Conservation (phyloP, 1,140 invertebrate species). For the Chelonus insularis region DNA sequence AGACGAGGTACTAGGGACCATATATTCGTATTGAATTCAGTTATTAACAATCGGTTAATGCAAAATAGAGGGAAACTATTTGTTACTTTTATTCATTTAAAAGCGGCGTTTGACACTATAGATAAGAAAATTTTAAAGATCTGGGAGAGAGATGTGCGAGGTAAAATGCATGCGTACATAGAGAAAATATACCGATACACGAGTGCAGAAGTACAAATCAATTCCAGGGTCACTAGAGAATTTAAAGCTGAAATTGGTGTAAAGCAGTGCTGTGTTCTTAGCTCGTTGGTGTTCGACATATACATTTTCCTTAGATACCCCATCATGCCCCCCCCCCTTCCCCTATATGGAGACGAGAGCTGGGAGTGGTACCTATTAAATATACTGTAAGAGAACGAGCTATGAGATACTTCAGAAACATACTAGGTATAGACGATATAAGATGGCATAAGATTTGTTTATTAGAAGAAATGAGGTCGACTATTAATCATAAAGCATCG, state of each 20-base stretch:
- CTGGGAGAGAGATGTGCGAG: not conserved
- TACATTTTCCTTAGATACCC: not conserved
- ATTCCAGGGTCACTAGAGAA: not conserved
- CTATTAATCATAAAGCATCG: not conserved
- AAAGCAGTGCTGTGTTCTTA: not conserved
- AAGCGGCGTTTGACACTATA: not conserved
- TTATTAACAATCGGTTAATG: too few species aligned
- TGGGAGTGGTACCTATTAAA: not conserved
- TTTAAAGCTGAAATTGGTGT: conserved; percentile 10
- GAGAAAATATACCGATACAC: not conserved
- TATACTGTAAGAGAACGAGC: not conserved
- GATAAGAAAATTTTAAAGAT: not conserved
- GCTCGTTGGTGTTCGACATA: conserved; percentile 6
- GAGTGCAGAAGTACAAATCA: not conserved
- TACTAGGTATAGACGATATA: not conserved
- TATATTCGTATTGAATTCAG: too few species aligned
- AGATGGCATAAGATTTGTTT: conserved; percentile 2
- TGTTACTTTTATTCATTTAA: conserved; percentile 16
- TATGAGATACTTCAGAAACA: not conserved
- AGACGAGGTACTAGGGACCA: too few species aligned
- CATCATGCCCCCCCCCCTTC: not conserved
- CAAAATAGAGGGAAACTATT: too few species aligned
- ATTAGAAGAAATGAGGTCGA: not conserved
- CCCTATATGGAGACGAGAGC: not conserved
- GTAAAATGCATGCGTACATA: not conserved